Percentiles rank a stretch among this genome's conserved stretches.
Evolutionary conservation across 2,113 vertebrate species (phyloP).

Genomic region (Sterna hirundo): DNA sequence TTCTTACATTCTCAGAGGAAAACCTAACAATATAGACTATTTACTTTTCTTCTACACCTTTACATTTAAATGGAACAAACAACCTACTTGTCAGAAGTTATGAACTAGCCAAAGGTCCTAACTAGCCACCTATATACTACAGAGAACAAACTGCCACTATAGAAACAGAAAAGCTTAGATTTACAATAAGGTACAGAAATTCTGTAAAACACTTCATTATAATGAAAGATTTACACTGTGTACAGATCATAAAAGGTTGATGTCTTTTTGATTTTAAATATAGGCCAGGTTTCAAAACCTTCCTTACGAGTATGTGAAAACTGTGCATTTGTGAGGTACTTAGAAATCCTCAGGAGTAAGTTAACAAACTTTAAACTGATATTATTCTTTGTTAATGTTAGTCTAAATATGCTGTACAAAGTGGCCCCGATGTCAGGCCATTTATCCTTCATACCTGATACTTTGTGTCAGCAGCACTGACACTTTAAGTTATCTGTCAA

Average conservation of each 20-base stretch:
- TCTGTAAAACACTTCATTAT: background rate
- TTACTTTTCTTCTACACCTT: constrained; percentile 75
- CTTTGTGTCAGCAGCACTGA: background rate
- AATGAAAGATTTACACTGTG: background rate
- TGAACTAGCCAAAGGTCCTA: constrained; percentile 56
- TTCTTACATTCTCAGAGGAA: constrained; percentile 76
- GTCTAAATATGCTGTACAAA: background rate
- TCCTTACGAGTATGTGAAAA: background rate
- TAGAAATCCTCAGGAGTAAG: background rate
- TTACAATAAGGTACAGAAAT: background rate
- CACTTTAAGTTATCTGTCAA: background rate
- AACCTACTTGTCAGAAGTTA: constrained; percentile 70
- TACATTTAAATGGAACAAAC: constrained; percentile 82
- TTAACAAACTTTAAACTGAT: background rate
- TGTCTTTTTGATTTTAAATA: background rate
- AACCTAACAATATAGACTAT: constrained; percentile 81
- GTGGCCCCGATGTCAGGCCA: background rate
- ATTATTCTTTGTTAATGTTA: background rate
- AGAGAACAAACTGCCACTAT: constrained; percentile 25
- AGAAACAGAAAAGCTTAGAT: background rate
- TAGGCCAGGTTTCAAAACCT: background rate
- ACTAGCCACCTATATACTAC: constrained; percentile 43
- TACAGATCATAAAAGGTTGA: background rate
- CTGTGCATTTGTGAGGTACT: background rate
- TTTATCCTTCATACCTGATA: background rate